Base-by-base conservation (phyloP, 1,140 invertebrate species). In the Phymorhynchus buccinoides region DNA sequence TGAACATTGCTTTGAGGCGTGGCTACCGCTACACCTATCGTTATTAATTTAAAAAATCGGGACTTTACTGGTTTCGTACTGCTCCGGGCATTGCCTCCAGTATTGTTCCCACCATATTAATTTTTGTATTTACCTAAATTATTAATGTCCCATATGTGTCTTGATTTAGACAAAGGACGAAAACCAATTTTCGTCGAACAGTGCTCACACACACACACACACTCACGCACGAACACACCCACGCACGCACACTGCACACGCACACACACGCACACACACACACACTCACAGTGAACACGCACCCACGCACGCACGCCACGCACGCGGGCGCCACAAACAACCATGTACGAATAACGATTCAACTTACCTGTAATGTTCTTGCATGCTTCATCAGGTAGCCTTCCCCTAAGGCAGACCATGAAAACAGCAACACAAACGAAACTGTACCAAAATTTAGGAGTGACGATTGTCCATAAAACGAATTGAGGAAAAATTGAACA, bases 331-430 rank as follows among this genome's bases (percentile, higher is more conserved):
- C 22, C 22, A n/a, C 7, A 68, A 7, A 7, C 22, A 14, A n/a
- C 18, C 14, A 68, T 9, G 14, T 27, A 1, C 18, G 62, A 6
- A n/a, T 27, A 68, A 30, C 9, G 7, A 68, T 27, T 52, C 22
- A 68, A 9, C 30, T 35, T 73, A 73, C 68, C 68, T 73, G 68
- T 0, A 73, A 35, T 32, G 30, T 35, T 30, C 68, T 73, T 32
- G 68, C 30, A 35, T 73, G 68, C 32, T 73, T 73, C 68, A 73
- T 73, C n/a, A 73, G 7, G 68, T 73, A 73, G 6, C 68, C 68
- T 73, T 73, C 68, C n/a, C 62, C 35, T 73, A 9, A 35, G n/a
- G 30, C 6, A 73, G 14, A 73, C 32, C 68, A n/a, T n/a, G 32
- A 35, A 7, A 73, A 73, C 68, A 73, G 30, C n/a, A n/a, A 73